Conservation (phyloP, 2,797 vertebrate species). For the Macrochelys suwanniensis region DNA sequence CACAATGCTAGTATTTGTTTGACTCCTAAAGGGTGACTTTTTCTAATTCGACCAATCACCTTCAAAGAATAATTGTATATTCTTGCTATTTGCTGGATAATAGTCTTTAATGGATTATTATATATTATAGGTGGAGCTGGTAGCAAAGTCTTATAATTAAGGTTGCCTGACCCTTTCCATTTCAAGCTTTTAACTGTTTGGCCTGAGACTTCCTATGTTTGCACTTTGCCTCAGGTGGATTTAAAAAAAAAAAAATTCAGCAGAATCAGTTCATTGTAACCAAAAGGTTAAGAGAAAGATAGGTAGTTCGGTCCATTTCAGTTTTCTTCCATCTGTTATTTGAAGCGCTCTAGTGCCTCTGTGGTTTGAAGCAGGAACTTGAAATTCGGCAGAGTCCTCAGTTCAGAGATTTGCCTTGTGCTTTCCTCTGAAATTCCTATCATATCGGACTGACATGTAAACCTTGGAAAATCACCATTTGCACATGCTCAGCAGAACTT, state of each 20-base stretch:
- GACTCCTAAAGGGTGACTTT: constrained; percentile 56
- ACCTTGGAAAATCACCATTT: background rate
- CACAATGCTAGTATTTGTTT: constrained; percentile 49
- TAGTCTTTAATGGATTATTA: constrained; percentile 40
- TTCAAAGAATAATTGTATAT: constrained; percentile 58
- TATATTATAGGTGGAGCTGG: constrained; percentile 73
- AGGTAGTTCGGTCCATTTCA: background rate
- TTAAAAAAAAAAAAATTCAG: background rate
- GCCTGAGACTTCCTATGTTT: constrained; percentile 11
- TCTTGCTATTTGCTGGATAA: constrained; percentile 36
- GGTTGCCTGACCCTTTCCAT: constrained; percentile 69
- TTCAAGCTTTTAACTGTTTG: constrained; percentile 52
- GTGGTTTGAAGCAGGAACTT: background rate
- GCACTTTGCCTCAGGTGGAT: background rate
- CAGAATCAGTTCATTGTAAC: background rate
- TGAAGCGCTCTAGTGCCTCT: background rate
- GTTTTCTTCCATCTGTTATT: background rate
- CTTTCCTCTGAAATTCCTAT: background rate
- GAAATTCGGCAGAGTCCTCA: background rate
- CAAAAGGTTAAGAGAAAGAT: background rate
- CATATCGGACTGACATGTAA: background rate
- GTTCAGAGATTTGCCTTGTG: background rate
- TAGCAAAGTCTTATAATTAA: constrained; percentile 65
- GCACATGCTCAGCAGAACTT: background rate
- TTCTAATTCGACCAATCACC: constrained; percentile 57